Conservation (phyloP, 1,140 invertebrate species). For the Tetramorium alpestre region DNA sequence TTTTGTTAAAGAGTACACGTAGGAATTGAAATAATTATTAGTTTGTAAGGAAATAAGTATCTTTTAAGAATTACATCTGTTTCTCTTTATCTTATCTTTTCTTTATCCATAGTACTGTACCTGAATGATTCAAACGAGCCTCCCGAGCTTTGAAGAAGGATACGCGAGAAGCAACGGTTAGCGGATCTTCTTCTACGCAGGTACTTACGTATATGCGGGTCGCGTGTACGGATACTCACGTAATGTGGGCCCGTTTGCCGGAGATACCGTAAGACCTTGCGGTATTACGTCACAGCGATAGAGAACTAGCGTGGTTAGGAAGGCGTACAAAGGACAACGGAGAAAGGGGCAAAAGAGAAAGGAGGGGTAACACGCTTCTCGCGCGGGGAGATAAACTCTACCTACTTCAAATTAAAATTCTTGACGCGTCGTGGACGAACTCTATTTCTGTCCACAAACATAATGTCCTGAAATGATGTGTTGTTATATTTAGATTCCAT, state of each 20-base stretch:
- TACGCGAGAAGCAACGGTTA: conserved; percentile 55
- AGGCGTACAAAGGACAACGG: conserved; percentile 52
- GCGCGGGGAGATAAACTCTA: conserved; percentile 9
- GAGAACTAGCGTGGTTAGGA: conserved; percentile 68
- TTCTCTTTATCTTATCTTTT: neutral
- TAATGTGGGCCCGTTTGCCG: conserved; percentile 74
- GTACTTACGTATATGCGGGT: conserved; percentile 71
- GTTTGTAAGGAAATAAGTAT: neutral
- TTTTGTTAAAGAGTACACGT: neutral
- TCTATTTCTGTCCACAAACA: conserved; percentile 11
- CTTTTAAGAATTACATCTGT: neutral
- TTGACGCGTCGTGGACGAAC: neutral
- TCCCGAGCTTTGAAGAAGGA: conserved; percentile 24
- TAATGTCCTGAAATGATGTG: neutral
- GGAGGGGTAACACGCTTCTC: conserved; percentile 23
- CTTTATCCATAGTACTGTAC: neutral
- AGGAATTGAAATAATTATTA: conserved; percentile 7
- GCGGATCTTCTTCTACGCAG: conserved; percentile 72
- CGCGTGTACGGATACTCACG: conserved; percentile 74
- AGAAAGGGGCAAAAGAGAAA: conserved; percentile 60
- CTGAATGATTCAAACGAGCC: conserved; percentile 20
- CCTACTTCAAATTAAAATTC: conserved; percentile 38
- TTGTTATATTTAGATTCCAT: neutral
- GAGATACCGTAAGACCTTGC: conserved; percentile 76
- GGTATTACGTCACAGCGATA: conserved; percentile 70